These are phyloP conservation scores for Mesitornis unicolor DNA, from an alignment of 2,113 vertebrate species.

Conservation along the genomic window DNA sequence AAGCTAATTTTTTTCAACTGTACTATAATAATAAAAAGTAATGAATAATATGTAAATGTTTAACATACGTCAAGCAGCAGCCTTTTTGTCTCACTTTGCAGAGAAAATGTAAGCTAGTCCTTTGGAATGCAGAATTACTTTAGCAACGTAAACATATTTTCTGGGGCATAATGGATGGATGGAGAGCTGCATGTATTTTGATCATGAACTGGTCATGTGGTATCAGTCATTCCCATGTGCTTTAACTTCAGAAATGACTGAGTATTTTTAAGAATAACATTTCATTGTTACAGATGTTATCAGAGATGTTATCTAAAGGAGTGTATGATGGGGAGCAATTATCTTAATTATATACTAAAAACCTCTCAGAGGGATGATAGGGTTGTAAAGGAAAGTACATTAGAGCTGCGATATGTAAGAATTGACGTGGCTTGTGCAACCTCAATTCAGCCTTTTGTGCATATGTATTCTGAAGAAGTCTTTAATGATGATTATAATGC, in stretches of 20 bases:
- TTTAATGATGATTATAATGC: not conserved
- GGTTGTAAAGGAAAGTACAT: slow-evolving; percentile 29
- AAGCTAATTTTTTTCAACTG: not conserved
- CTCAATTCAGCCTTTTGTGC: not conserved
- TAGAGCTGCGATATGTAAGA: not conserved
- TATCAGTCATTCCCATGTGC: not conserved
- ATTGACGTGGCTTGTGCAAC: not conserved
- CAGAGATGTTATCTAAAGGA: not conserved
- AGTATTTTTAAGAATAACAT: not conserved
- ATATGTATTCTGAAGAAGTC: not conserved
- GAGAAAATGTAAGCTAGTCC: not conserved
- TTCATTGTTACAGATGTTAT: slow-evolving; percentile 6
- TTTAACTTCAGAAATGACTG: not conserved
- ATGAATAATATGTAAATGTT: not conserved
- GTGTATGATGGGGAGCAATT: slow-evolving; percentile 5
- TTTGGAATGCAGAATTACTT: not conserved
- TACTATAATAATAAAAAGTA: not conserved
- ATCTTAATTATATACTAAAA: slow-evolving; percentile 49
- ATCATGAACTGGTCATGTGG: not conserved
- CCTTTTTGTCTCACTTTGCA: not conserved
- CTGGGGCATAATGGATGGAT: not conserved
- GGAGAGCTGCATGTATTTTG: not conserved
- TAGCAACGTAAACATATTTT: not conserved
- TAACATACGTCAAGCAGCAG: not conserved
- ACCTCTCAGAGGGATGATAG: not conserved